Evolutionary conservation across 2,888 invertebrate genomes (phyloP), one percentile per base, ranked within the genome.

Genomic region (Hoplodrina ambigua): DNA sequence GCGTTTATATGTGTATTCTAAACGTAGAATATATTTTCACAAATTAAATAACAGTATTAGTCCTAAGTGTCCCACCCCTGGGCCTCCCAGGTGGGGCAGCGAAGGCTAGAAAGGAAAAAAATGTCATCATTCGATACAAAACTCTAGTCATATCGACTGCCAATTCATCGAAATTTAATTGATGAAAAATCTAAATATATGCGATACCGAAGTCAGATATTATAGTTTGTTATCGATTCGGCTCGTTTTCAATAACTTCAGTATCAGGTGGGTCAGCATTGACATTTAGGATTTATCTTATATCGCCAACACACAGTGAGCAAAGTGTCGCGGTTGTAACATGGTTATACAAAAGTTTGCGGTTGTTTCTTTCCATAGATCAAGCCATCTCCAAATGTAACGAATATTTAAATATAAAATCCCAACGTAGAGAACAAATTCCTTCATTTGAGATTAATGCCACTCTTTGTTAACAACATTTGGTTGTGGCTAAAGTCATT

Each of bases 381-480:
- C n/a, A 30, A 63, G 54, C 2, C 30, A 49, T 49, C 17, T 20
- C n/a, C 20, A 3, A 55, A 65, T 55, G 20, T 54, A 64, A 50
- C 44, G 65, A 49, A 71, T 71, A 65, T 75, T 74, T 25, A 69
- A 46, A 46, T 46, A 44, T 11, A 46, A 17, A 17, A 17, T 17
- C 56, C 10, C 11, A 52, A 41, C 20, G 15, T n/a, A 2, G 6
- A 50, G n/a, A 61, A 50, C 3, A 41, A 70, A 61, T 54, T 41
- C 41, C 4, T 20, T 19, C 15, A 72, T 20, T 41, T 20, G 41
- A 50, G 41, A 63, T 63, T 55, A 63, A 73, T 74, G 54, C 13
- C 10, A 19, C 54, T 19, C 62, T 60, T 53, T 53, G 60, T 59
- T 46, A 59, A 30, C 33, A 59, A 30, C 33, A 37, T 19, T 54